Evolutionary conservation across 2,888 invertebrate species (phyloP).

Genomic region (Netelia melanura): DNA sequence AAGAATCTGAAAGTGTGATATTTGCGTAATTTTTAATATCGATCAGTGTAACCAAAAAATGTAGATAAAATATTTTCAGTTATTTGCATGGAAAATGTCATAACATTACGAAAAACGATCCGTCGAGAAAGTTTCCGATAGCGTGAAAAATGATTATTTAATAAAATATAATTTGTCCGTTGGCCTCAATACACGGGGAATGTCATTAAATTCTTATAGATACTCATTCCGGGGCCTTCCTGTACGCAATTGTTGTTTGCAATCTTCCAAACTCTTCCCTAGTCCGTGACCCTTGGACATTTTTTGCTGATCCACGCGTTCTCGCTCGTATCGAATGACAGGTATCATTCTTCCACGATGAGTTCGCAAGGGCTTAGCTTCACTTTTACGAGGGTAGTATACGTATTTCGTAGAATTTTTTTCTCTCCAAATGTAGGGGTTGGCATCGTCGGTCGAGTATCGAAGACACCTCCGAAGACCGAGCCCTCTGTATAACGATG

Average conservation of each 20-base stretch:
- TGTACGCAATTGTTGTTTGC: slow-evolving; percentile 4
- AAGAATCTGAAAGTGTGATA: no score
- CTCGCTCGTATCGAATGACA: slow-evolving; percentile 57
- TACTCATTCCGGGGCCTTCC: neutral
- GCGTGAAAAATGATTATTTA: no score
- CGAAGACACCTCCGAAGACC: neutral
- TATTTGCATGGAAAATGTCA: no score
- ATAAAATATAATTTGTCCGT: neutral
- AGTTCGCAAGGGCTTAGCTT: slow-evolving; percentile 18
- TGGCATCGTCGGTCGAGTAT: slow-evolving; percentile 40
- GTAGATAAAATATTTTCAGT: no score
- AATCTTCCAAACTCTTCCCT: neutral
- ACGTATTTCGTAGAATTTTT: slow-evolving; percentile 52
- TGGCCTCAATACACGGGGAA: neutral
- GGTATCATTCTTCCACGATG: slow-evolving; percentile 67
- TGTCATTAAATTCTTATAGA: neutral
- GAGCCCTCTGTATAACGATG: slow-evolving; percentile 7
- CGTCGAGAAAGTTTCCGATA: no score
- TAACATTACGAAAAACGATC: no score
- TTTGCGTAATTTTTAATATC: no score
- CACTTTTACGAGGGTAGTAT: slow-evolving; percentile 64
- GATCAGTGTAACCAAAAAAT: no score
- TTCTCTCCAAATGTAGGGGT: neutral
- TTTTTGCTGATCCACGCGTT: slow-evolving; percentile 62
- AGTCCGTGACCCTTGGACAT: neutral